A percentile compares a stretch with the other conserved stretches of the same genome.
Evolutionary conservation across 2,113 vertebrate genomes (phyloP).

Genomic region (Callionymus lyra): DNA sequence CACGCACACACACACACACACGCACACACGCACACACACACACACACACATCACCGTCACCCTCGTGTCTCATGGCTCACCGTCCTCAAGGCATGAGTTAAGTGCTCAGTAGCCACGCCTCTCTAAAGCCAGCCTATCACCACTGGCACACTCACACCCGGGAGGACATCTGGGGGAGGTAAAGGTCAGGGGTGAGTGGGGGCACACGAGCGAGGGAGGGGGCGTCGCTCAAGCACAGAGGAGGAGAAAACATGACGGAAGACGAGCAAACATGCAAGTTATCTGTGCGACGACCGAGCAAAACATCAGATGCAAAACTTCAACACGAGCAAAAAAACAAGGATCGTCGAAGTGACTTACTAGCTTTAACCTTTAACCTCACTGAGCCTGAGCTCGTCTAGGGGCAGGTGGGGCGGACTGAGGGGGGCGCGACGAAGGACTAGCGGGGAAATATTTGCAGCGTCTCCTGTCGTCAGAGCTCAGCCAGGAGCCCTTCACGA

Average conservation of each 20-base stretch:
- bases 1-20: slow-evolving; percentile 26
- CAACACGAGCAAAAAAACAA: slow-evolving; percentile 38
- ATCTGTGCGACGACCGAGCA: slow-evolving; percentile 19
- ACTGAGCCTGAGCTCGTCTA: slow-evolving; percentile 64
- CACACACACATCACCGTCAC: slow-evolving; percentile 38
- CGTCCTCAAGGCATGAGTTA: slow-evolving; percentile 41
- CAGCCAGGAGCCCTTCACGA: slow-evolving; percentile 46
- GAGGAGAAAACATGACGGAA: slow-evolving; percentile 11
- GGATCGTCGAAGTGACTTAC: too few species aligned
- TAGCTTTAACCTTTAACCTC: slow-evolving; percentile 68
- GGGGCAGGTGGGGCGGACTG: slow-evolving; percentile 48
- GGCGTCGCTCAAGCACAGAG: slow-evolving; percentile 25
- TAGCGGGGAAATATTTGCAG: slow-evolving; percentile 52
- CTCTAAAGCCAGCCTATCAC: slow-evolving; percentile 56
- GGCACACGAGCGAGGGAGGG: slow-evolving; percentile 31
- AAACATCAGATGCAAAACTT: slow-evolving; percentile 37
- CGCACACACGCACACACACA: neutral
- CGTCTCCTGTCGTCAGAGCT: slow-evolving; percentile 49
- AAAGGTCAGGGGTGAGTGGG: slow-evolving; percentile 40
- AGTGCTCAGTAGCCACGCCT: slow-evolving; percentile 50
- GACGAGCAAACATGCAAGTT: slow-evolving; percentile 60
- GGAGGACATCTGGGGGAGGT: slow-evolving; percentile 52
- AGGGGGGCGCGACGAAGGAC: slow-evolving; percentile 51
- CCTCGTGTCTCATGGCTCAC: slow-evolving; percentile 52
- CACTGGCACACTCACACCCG: slow-evolving; percentile 44